Conservation (phyloP, 2,113 vertebrate genomes). For the Colinus virginianus region DNA sequence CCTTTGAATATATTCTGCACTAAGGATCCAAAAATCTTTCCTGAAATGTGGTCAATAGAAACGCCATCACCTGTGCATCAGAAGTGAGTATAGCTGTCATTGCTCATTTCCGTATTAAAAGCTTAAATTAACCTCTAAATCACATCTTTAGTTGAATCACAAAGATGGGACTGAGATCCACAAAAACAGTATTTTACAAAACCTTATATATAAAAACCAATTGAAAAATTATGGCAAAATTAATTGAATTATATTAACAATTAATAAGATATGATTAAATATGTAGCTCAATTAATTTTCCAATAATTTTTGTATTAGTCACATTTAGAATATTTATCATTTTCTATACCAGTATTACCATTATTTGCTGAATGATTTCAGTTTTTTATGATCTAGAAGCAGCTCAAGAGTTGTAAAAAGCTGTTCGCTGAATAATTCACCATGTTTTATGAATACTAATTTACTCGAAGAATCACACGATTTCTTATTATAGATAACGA, state of each 20-base stretch:
- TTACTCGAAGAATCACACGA: background rate
- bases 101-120: background rate
- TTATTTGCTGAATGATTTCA: conserved; percentile 1
- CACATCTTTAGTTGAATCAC: background rate
- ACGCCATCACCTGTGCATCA: background rate
- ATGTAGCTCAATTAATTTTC: background rate
- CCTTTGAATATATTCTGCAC: background rate
- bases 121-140: background rate
- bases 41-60: background rate
- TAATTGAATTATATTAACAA: background rate
- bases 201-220: background rate
- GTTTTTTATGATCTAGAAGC: background rate
- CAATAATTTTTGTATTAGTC: background rate
- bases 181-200: background rate
- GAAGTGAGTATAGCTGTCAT: background rate
- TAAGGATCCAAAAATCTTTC: background rate
- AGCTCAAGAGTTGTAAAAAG: background rate
- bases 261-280: background rate
- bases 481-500: background rate
- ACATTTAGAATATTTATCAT: background rate
- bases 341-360: background rate
- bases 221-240: background rate
- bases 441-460: background rate
- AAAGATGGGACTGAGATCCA: background rate
- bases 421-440: background rate